Conservation (phyloP, 2,113 vertebrate genomes). For the Ornithorhynchus anatinus region DNA sequence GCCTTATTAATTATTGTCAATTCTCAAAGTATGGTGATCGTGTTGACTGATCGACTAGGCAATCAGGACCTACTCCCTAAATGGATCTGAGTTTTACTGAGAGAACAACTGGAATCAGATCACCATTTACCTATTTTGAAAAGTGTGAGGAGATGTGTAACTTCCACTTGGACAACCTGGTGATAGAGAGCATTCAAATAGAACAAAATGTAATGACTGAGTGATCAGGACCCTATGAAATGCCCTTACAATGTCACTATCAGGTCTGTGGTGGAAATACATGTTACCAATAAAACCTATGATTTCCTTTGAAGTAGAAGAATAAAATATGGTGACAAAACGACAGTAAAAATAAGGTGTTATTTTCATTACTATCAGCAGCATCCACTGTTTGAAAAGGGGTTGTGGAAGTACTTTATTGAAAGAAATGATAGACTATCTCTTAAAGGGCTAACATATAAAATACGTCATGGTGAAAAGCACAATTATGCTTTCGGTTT, state of each 20-base stretch:
- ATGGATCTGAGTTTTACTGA: neutral
- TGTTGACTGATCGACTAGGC: neutral
- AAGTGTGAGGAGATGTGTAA: neutral
- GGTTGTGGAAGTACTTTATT: slow-evolving; percentile 11
- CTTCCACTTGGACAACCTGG: neutral
- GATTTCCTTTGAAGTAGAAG: slow-evolving; percentile 22
- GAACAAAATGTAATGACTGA: neutral
- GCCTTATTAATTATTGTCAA: too few species aligned
- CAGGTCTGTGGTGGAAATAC: neutral
- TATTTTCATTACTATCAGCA: slow-evolving; percentile 28
- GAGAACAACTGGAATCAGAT: neutral
- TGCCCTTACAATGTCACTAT: neutral
- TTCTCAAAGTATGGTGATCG: too few species aligned
- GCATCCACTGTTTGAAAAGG: slow-evolving; percentile 4
- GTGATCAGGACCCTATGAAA: neutral
- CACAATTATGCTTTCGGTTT: slow-evolving; percentile 36
- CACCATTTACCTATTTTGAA: neutral
- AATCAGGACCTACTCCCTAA: neutral
- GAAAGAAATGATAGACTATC: slow-evolving; percentile 10
- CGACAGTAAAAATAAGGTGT: slow-evolving; percentile 15
- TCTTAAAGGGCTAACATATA: slow-evolving; percentile 8
- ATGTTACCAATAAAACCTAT: slow-evolving; percentile 11
- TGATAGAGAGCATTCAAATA: neutral
- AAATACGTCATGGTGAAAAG: slow-evolving; percentile 20
- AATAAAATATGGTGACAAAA: neutral